Conservation (phyloP, 2,888 invertebrate species). For the Vannuccia rotundouncinata region DNA sequence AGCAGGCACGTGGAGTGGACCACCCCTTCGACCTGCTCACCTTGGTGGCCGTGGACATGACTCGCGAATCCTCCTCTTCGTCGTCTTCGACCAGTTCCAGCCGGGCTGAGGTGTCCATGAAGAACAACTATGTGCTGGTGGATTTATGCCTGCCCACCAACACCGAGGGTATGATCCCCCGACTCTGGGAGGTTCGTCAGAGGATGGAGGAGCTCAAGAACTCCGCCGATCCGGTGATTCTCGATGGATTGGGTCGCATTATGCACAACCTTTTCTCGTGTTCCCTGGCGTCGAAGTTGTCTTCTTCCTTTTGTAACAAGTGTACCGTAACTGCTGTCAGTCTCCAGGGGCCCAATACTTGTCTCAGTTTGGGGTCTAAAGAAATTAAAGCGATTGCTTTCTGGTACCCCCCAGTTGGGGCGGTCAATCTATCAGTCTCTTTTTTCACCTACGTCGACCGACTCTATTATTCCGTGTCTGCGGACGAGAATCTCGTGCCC, state of each 20-base stretch:
- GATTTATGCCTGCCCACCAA: slow-evolving; percentile 58
- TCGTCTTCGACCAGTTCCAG: background rate
- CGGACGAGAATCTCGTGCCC: slow-evolving; percentile 42
- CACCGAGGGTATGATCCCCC: slow-evolving; percentile 62
- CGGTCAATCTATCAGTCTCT: slow-evolving; percentile 59
- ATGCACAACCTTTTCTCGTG: slow-evolving; percentile 55
- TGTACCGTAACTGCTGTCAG: slow-evolving; percentile 44
- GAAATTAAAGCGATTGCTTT: slow-evolving; percentile 46
- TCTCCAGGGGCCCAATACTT: slow-evolving; percentile 34
- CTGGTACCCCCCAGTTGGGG: slow-evolving; percentile 59
- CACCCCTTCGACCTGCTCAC: slow-evolving; percentile 60
- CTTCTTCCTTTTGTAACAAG: slow-evolving; percentile 46
- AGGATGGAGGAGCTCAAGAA: slow-evolving; percentile 58
- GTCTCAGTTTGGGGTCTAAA: slow-evolving; percentile 9
- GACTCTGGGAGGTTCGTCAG: slow-evolving; percentile 61
- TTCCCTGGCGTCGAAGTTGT: slow-evolving; percentile 47
- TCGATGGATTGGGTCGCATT: slow-evolving; percentile 58
- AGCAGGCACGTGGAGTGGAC: slow-evolving; percentile 58
- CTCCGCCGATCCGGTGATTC: slow-evolving; percentile 60
- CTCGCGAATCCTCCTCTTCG: slow-evolving; percentile 10
- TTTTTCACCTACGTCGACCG: slow-evolving; percentile 60
- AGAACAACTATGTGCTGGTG: slow-evolving; percentile 46
- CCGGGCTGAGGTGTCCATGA: slow-evolving; percentile 34
- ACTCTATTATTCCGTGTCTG: slow-evolving; percentile 59
- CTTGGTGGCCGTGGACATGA: slow-evolving; percentile 49